These are phyloP conservation scores for Drosophila pseudoobscura DNA, from an alignment of 1,140 invertebrate genomes.

Conservation along the genomic window DNA sequence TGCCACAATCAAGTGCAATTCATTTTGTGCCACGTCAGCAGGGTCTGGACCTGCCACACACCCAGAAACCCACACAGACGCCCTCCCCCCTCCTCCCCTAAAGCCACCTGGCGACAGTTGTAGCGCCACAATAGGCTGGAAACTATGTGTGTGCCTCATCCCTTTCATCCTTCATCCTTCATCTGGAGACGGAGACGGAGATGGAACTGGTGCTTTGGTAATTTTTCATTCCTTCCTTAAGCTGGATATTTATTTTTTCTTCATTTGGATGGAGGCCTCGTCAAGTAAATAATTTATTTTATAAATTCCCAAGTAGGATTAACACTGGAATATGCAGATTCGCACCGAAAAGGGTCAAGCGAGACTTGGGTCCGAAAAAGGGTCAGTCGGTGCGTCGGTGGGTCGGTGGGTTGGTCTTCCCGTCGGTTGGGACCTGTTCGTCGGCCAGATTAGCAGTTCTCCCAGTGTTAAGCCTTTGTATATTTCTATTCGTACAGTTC, in stretches of 20 bases:
- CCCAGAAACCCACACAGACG: slow-evolving; percentile 10
- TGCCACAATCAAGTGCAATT: slow-evolving; percentile 79
- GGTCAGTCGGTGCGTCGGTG: slow-evolving; percentile 22
- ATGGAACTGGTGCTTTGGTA: neutral
- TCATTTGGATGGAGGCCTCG: slow-evolving; percentile 1
- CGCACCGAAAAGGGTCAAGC: slow-evolving; percentile 59
- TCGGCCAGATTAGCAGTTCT: slow-evolving; percentile 65
- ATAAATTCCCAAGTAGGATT: slow-evolving; percentile 79
- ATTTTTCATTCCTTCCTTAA: slow-evolving; percentile 51
- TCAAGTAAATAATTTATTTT: slow-evolving; percentile 80
- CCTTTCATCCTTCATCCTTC: slow-evolving; percentile 3
- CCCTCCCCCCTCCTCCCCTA: slow-evolving; percentile 10
- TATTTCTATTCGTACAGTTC: slow-evolving; percentile 68
- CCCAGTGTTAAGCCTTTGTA: slow-evolving; percentile 70
- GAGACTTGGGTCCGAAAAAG: slow-evolving; percentile 48
- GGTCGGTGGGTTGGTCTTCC: neutral
- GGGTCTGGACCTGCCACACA: slow-evolving; percentile 24
- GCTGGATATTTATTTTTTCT: slow-evolving; percentile 51
- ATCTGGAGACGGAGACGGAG: neutral
- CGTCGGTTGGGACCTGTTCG: slow-evolving; percentile 45
- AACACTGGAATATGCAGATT: slow-evolving; percentile 80
- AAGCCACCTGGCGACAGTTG: slow-evolving; percentile 19
- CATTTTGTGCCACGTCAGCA: slow-evolving; percentile 74
- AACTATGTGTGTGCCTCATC: neutral
- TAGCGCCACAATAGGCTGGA: neutral